Conservation (phyloP, 92 coral and sea anemone species). For the Hydrozoanthus gracilis region DNA sequence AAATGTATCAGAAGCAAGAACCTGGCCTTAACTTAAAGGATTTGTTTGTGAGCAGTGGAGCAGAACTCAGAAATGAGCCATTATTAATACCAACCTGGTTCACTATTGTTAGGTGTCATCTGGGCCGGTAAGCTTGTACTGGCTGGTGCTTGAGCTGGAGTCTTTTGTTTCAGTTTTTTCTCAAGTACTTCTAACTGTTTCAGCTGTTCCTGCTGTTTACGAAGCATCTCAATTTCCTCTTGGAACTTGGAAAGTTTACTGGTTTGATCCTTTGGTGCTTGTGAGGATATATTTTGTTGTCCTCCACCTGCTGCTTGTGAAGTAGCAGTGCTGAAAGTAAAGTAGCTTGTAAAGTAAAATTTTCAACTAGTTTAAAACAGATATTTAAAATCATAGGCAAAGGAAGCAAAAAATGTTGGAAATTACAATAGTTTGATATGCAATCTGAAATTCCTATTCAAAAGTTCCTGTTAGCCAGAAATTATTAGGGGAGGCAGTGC, state of each 20-base stretch:
- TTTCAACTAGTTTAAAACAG: too few relatives aligned
- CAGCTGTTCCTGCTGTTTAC: constrained; percentile 88
- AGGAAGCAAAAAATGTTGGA: too few relatives aligned
- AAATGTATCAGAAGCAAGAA: too few relatives aligned
- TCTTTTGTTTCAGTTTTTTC: constrained; percentile 32
- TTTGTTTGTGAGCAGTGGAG: too few relatives aligned
- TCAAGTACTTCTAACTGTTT: constrained; percentile 80
- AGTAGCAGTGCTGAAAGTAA: neutral
- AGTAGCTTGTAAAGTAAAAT: too few relatives aligned
- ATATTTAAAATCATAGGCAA: too few relatives aligned
- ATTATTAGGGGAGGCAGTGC: too few relatives aligned
- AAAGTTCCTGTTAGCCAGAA: too few relatives aligned
- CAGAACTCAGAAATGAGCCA: too few relatives aligned
- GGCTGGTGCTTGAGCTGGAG: neutral
- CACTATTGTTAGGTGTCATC: neutral
- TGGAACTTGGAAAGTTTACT: constrained; percentile 51
- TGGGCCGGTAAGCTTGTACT: constrained; percentile 15
- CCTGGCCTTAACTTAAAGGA: too few relatives aligned
- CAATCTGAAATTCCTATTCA: too few relatives aligned
- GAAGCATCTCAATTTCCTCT: constrained; percentile 81
- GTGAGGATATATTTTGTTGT: neutral
- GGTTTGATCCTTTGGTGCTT: neutral
- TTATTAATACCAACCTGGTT: constrained; percentile 16
- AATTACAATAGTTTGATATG: too few relatives aligned
- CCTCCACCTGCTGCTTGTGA: constrained; percentile 11